phyloP scores from a whole-genome alignment of 2,888 invertebrate species.

The Hydroisotoma schaefferi region DNA sequence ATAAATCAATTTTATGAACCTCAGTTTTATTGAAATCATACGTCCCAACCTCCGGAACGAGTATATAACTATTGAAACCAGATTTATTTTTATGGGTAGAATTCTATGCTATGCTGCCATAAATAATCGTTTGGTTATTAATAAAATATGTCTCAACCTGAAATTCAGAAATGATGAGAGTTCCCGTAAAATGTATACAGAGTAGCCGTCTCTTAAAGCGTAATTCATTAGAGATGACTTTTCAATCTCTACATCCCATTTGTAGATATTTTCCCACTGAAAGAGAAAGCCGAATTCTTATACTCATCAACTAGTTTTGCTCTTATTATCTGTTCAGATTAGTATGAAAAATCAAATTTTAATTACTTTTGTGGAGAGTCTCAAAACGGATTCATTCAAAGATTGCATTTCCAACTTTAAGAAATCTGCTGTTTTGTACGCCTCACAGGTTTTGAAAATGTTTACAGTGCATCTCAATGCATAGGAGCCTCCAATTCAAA shows the following conservation, averaged over 20 bases:
- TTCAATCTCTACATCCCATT: not conserved
- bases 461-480: no score
- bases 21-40: slow-evolving; percentile 19
- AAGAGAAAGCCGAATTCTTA: not conserved
- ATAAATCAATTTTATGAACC: slow-evolving; percentile 18
- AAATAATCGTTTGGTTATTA: not conserved
- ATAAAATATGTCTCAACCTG: not conserved
- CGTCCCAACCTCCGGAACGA: slow-evolving; percentile 10
- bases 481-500: no score
- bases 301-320: no score
- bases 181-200: not conserved
- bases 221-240: not conserved
- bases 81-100: not conserved
- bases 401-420: no score
- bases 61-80: slow-evolving; percentile 21
- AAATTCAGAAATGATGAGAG: not conserved
- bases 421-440: no score
- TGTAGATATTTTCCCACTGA: not conserved
- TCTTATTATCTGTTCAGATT: no score
- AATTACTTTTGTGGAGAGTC: no score
- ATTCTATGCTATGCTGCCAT: not conserved
- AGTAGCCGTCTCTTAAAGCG: not conserved
- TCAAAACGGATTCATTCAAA: no score
- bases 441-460: no score
- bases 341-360: no score